Percentiles rank a stretch among this genome's conserved stretches.
Conservation (phyloP, 2,888 invertebrate species). For the Nemoura dubitans region DNA sequence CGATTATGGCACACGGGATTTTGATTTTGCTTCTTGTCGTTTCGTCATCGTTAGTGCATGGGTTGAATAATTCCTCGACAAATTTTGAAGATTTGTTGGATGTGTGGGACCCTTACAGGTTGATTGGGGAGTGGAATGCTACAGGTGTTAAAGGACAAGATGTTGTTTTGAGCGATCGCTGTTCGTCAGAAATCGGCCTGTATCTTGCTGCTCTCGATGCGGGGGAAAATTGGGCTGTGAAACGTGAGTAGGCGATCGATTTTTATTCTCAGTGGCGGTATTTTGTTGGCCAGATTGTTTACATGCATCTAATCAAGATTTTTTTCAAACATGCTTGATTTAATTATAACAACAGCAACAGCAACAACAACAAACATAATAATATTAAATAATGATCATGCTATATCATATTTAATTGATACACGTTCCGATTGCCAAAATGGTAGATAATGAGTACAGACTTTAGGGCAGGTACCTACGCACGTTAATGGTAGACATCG, state of each 20-base stretch:
- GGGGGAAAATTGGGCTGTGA: conserved; percentile 65
- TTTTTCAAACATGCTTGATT: no score
- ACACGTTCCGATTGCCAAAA: no score
- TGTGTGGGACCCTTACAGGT: conserved; percentile 13
- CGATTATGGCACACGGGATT: not conserved
- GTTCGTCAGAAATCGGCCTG: conserved; percentile 62
- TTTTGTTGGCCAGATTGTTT: no score
- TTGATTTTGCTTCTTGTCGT: not conserved
- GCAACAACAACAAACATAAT: no score
- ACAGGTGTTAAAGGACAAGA: not conserved
- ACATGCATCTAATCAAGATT: no score
- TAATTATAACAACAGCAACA: no score
- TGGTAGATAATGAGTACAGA: no score
- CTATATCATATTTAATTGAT: no score
- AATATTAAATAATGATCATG: no score
- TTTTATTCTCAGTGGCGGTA: no score
- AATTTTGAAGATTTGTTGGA: conserved; percentile 13
- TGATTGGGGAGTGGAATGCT: not conserved
- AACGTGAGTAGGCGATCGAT: conserved; percentile 59
- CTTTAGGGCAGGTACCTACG: no score
- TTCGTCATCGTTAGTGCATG: not conserved
- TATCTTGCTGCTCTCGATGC: conserved; percentile 62
- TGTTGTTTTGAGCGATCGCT: conserved; percentile 53
- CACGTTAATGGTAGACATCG: no score
- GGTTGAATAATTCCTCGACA: not conserved